Base-by-base conservation (phyloP, 1,140 invertebrate species). In the Trachelipus rathkii region DNA sequence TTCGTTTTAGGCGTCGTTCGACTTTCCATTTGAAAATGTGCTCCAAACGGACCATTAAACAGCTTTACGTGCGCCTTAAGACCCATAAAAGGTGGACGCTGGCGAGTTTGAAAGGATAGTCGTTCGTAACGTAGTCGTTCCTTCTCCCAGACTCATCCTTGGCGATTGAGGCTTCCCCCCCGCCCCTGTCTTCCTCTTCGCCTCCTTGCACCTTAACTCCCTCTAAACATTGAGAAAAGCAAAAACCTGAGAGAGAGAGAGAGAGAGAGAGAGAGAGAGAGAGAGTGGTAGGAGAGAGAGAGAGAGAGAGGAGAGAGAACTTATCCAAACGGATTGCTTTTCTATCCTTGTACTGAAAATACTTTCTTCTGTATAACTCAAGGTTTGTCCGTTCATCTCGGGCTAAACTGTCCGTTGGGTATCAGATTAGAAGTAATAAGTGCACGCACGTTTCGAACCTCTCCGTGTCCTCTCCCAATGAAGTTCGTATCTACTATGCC, bases 11-110 rank as follows among this genome's bases (percentile, higher is more conserved):
- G 50, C 50, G 19, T 60, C 50, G 19, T 60, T 60, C 50, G 50
- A 60, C 50, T 60, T 19, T 60, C 50, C 50, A 60, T 60, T 19
- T 60, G 50, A 60, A 60, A 60, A 60, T 60, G 50, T 60, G 50
- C 50, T 60, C 50, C 50, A 60, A 60, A 60, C 50, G 50, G 50
- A 19, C 50, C 50, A 60, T 60, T 60, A 60, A 60, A 19, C 50
- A 60, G 50, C 11, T 60, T 60, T 60, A 60, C 50, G 50, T 19
- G 50, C 50, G 50, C 50, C 33, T 33, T 33, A 60, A 60, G 50
- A 60, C 50, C 50, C 11, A 60, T 60, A 60, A 60, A n/a, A 60
- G 50, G 50, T 60, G 50, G 50, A 60, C 50, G 50, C 50, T 60
- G 50, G 50, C 50, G 50, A 60, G 11, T 19, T 60, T 19, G 11